Percentiles rank a stretch among this genome's conserved stretches.
Conservation (phyloP, 2,797 vertebrate species). For the Tachyglossus aculeatus region DNA sequence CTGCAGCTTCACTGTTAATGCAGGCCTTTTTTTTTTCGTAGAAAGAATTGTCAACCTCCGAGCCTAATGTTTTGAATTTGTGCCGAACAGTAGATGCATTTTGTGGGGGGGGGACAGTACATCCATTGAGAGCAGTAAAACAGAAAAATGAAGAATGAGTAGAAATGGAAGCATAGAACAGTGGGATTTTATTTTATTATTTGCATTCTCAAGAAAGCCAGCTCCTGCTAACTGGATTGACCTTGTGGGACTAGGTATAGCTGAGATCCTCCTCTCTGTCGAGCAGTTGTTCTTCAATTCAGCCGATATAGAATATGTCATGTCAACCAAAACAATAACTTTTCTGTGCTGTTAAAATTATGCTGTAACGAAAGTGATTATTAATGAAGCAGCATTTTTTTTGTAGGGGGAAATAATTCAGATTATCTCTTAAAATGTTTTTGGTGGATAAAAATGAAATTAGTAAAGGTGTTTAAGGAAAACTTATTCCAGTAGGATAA, state of each 20-base stretch:
- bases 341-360: constrained; percentile 63
- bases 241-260: constrained; percentile 69
- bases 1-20: constrained; percentile 71
- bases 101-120: constrained; percentile 35
- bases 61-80: constrained; percentile 55
- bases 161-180: constrained; percentile 53
- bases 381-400: constrained; percentile 50
- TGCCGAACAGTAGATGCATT: constrained; percentile 45
- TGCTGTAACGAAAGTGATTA: constrained; percentile 43
- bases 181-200: constrained; percentile 51
- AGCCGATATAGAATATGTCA: constrained; percentile 31
- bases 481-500: constrained; percentile 11
- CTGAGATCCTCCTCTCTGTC: constrained; percentile 53
- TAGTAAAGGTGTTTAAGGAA: background rate
- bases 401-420: constrained; percentile 33
- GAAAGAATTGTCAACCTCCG: constrained; percentile 53
- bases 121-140: constrained; percentile 44
- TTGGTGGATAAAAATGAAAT: constrained; percentile 11
- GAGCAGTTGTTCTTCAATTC: constrained; percentile 68
- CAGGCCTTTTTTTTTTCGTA: constrained; percentile 55
- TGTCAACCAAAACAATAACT: constrained; percentile 61
- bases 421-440: constrained; percentile 36
- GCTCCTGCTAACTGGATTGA: constrained; percentile 60
- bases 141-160: constrained; percentile 57
- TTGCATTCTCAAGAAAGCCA: constrained; percentile 44